These are phyloP conservation scores for Schizopygopsis malacanthus DNA, from an alignment of 2,797 vertebrate species.

Conservation along the genomic window DNA sequence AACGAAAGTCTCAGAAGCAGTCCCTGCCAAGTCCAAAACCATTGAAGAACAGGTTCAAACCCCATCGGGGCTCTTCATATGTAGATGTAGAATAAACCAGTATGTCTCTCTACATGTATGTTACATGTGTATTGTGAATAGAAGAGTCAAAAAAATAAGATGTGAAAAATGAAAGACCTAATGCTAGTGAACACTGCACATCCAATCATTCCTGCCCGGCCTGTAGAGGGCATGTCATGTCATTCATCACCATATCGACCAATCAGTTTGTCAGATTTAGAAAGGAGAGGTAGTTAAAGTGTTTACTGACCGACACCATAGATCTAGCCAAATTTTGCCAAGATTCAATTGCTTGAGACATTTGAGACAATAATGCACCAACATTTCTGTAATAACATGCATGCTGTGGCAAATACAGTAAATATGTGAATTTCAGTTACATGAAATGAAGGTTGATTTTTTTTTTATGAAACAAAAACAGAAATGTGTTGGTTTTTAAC, in stretches of 20 bases:
- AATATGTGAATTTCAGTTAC: too few relatives aligned
- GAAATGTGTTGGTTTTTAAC: too few relatives aligned
- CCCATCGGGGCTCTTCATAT: constrained; percentile 40
- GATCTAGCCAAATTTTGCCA: background rate
- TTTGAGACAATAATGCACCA: too few relatives aligned
- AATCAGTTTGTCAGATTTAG: constrained; percentile 3
- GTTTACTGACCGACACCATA: constrained; percentile 13
- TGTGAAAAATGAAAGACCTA: constrained; percentile 67
- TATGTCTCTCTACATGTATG: constrained; percentile 76
- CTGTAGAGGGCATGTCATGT: constrained; percentile 56
- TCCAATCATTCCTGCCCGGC: constrained; percentile 41
- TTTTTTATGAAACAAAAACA: too few relatives aligned
- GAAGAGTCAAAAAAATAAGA: constrained; percentile 58
- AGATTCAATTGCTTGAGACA: too few relatives aligned
- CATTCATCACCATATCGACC: constrained; percentile 18
- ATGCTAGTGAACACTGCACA: constrained; percentile 79
- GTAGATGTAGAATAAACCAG: constrained; percentile 63
- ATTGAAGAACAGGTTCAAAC: constrained; percentile 65
- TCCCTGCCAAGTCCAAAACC: constrained; percentile 51
- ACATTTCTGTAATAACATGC: too few relatives aligned
- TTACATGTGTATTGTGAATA: constrained; percentile 67
- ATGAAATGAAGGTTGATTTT: too few relatives aligned
- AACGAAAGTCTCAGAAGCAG: constrained; percentile 51
- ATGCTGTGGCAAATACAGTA: too few relatives aligned
- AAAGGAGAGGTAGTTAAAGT: constrained; percentile 10